phyloP scores from a whole-genome alignment of 1,140 invertebrate species.

The Phymorhynchus buccinoides region DNA sequence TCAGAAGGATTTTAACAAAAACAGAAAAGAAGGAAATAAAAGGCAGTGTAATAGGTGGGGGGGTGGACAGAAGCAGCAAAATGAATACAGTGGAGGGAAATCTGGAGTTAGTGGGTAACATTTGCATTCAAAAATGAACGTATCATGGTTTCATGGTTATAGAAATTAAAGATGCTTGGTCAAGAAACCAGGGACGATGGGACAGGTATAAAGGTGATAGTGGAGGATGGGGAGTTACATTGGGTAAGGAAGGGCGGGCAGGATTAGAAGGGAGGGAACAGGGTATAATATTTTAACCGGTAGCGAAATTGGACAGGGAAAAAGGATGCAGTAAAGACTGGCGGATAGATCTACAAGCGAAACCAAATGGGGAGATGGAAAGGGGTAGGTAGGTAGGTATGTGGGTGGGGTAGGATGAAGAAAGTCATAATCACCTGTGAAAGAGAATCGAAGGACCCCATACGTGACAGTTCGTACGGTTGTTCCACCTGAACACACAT shows the following conservation, averaged over 20 bases:
- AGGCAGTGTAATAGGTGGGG: too few species aligned
- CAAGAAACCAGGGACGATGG: too few species aligned
- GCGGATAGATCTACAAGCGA: neutral
- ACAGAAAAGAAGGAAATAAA: too few species aligned
- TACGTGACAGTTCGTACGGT: constrained; percentile 48
- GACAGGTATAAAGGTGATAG: too few species aligned
- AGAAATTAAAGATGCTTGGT: too few species aligned
- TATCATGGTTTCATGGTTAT: too few species aligned
- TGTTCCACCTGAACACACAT: constrained; percentile 42
- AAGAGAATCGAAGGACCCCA: constrained; percentile 48
- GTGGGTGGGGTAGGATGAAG: neutral
- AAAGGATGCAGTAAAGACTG: neutral
- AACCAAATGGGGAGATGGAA: constrained; percentile 1
- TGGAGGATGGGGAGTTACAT: neutral
- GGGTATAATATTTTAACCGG: neutral
- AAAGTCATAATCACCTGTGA: constrained; percentile 40
- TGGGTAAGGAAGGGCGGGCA: neutral
- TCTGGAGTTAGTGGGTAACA: too few species aligned
- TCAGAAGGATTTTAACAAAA: too few species aligned
- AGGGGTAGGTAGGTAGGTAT: neutral
- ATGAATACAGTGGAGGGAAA: too few species aligned
- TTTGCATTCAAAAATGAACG: too few species aligned
- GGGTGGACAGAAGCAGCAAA: too few species aligned
- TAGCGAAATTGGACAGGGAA: neutral
- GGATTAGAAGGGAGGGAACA: neutral